phyloP scores from a whole-genome alignment of 2,888 invertebrate species.

The Cistogaster globosa region DNA sequence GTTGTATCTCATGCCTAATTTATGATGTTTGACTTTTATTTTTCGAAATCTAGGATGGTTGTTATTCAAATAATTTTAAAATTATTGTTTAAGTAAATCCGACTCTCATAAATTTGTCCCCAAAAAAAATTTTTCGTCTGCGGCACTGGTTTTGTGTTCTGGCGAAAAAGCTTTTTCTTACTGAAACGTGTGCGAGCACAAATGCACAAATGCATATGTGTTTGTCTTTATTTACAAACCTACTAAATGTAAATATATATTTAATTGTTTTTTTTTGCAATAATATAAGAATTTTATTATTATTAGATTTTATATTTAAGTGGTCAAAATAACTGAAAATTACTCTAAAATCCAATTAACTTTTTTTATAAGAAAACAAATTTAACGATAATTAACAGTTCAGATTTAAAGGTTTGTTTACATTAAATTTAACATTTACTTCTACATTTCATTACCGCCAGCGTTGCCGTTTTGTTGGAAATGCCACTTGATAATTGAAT shows the following conservation, averaged over 20 bases:
- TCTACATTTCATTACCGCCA: not conserved
- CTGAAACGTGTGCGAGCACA: no score
- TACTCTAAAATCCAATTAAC: not conserved
- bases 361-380: not conserved
- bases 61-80: not conserved
- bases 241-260: conserved; percentile 20
- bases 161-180: conserved; percentile 26
- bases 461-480: no score
- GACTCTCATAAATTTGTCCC: not conserved
- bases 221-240: not conserved
- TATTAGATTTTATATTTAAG: not conserved
- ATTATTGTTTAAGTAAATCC: not conserved
- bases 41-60: no score
- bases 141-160: conserved; percentile 13
- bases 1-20: no score
- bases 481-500: no score
- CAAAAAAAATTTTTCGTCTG: not conserved
- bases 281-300: conserved; percentile 39
- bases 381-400: not conserved
- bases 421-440: not conserved
- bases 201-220: not conserved
- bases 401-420: not conserved
- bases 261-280: not conserved
- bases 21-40: no score
- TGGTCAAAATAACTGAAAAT: not conserved